Percentiles rank a stretch among this genome's conserved stretches.
These are phyloP conservation scores for Thaleichthys pacificus DNA, from an alignment of 2,797 vertebrate species.

Conservation along the genomic window DNA sequence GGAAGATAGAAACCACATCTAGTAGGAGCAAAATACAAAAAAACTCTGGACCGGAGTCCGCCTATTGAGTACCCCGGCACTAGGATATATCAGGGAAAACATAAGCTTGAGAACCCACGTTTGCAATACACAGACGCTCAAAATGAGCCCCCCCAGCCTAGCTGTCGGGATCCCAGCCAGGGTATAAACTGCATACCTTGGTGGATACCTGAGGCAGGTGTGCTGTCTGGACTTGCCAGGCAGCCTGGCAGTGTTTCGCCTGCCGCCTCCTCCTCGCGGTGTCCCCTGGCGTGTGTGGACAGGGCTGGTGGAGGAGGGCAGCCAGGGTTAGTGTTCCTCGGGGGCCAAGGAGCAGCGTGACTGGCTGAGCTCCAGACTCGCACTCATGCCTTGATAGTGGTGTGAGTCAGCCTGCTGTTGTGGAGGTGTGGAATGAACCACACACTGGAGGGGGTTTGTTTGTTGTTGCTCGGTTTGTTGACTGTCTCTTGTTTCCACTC, in stretches of 20 bases:
- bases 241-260: slow-evolving; percentile 22
- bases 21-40: no score
- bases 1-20: no score
- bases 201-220: not conserved
- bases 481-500: no score
- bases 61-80: no score
- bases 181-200: not conserved
- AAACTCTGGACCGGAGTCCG: no score
- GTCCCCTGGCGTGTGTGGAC: slow-evolving; percentile 28
- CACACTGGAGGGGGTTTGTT: no score
- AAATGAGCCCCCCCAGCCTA: slow-evolving; percentile 1
- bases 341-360: no score
- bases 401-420: not conserved
- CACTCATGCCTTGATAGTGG: not conserved
- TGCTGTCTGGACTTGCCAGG: slow-evolving; percentile 43
- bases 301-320: slow-evolving; percentile 26
- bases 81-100: no score
- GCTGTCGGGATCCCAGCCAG: slow-evolving; percentile 30
- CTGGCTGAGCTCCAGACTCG: no score
- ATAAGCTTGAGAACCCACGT: no score
- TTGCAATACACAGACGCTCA: no score
- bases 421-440: not conserved
- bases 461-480: no score
- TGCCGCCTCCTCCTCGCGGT: slow-evolving; percentile 27
- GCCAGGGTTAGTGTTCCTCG: not conserved